These are phyloP conservation scores for Himalopsyche kuldschensis DNA, from an alignment of 2,888 invertebrate species.

Conservation along the genomic window DNA sequence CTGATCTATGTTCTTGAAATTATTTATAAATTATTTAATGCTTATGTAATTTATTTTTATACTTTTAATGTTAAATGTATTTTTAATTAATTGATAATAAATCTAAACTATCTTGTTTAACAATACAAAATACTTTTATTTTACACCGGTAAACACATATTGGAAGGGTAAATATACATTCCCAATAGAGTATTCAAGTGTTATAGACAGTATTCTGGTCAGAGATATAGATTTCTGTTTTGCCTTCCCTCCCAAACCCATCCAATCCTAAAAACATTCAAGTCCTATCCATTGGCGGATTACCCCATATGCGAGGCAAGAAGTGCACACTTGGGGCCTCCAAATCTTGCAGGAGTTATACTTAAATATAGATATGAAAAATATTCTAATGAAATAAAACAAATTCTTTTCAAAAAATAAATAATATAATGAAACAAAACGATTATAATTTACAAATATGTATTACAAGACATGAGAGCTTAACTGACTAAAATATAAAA, in stretches of 20 bases:
- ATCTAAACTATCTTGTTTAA: constrained; percentile 13
- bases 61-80: constrained; percentile 14
- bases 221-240: too few species aligned
- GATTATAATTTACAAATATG: background rate
- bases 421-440: background rate
- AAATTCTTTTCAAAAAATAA: background rate
- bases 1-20: background rate
- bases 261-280: too few species aligned
- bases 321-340: too few species aligned
- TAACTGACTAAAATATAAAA: background rate
- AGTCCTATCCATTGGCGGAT: too few species aligned
- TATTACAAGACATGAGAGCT: background rate
- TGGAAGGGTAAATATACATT: too few species aligned
- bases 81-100: constrained; percentile 10
- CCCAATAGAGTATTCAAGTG: too few species aligned
- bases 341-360: too few species aligned
- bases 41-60: constrained; percentile 31
- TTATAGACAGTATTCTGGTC: too few species aligned
- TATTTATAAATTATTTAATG: constrained; percentile 24
- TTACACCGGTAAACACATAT: background rate
- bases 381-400: background rate
- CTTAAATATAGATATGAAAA: too few species aligned
- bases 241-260: too few species aligned
- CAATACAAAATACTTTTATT: background rate
- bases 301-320: too few species aligned